Evolutionary conservation across 1,140 invertebrate species (phyloP).

Genomic region (Teleogryllus occipitalis): DNA sequence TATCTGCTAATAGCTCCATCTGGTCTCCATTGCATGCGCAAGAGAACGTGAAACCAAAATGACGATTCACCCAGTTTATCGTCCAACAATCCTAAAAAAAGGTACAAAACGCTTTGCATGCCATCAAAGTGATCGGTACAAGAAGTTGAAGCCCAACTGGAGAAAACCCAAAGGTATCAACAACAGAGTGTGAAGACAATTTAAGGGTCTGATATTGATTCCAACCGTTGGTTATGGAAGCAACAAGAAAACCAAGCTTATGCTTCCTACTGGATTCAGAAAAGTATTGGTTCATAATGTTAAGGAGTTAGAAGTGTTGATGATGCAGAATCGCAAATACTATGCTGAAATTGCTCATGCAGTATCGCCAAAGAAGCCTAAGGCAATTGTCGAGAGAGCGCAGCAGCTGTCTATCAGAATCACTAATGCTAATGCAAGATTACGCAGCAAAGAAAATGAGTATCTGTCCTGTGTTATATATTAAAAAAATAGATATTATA

Average conservation of each 20-base stretch:
- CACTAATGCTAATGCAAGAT: constrained; percentile 90
- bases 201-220: constrained; percentile 98
- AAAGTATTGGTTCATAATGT: constrained; percentile 85
- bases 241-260: constrained; percentile 85
- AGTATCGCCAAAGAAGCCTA: constrained; percentile 93
- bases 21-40: too few relatives aligned
- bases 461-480: constrained; percentile 34
- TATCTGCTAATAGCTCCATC: too few relatives aligned
- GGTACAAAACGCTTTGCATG: constrained; percentile 92
- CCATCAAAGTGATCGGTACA: constrained; percentile 95
- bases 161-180: constrained; percentile 98
- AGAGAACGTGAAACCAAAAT: constrained; percentile 38
- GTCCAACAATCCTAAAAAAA: constrained; percentile 89
- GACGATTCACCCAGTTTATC: constrained; percentile 79
- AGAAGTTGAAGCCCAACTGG: constrained; percentile 79
- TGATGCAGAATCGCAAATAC: constrained; percentile 98
- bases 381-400: constrained; percentile 91
- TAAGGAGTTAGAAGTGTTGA: constrained; percentile 90
- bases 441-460: constrained; percentile 97
- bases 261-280: constrained; percentile 94
- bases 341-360: constrained; percentile 96
- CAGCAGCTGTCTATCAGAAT: constrained; percentile 91
- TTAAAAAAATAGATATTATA: constrained; percentile 17
- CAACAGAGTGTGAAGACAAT: constrained; percentile 94
- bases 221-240: constrained; percentile 99